These are phyloP conservation scores for Coremacera marginata DNA, from an alignment of 2,888 invertebrate genomes.

Conservation along the genomic window DNA sequence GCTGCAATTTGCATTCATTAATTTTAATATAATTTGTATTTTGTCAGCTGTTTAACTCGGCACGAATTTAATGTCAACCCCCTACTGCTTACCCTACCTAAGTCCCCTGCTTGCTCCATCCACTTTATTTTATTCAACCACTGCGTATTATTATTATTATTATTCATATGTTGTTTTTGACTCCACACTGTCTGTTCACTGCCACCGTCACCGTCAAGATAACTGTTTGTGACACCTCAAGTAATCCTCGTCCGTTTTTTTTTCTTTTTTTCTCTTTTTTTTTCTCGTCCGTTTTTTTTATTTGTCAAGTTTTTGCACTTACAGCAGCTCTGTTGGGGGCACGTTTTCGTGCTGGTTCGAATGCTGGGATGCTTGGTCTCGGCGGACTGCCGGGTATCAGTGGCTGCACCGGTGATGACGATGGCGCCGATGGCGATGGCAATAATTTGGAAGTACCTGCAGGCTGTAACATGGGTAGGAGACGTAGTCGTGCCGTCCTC, in stretches of 20 bases:
- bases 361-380: slow-evolving; percentile 79
- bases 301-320: slow-evolving; percentile 68
- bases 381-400: slow-evolving; percentile 60
- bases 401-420: slow-evolving; percentile 50
- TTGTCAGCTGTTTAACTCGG: too few relatives aligned
- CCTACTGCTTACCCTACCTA: background rate
- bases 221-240: slow-evolving; percentile 28
- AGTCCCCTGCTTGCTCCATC: background rate
- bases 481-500: slow-evolving; percentile 93
- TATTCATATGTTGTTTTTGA: slow-evolving; percentile 47
- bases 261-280: slow-evolving; percentile 11
- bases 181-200: slow-evolving; percentile 55
- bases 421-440: slow-evolving; percentile 81
- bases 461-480: slow-evolving; percentile 89
- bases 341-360: slow-evolving; percentile 81
- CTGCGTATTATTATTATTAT: background rate
- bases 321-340: slow-evolving; percentile 85
- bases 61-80: too few relatives aligned
- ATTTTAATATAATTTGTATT: too few relatives aligned
- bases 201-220: slow-evolving; percentile 42
- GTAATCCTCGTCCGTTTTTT: slow-evolving; percentile 41
- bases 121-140: background rate
- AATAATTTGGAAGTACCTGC: slow-evolving; percentile 83
- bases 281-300: slow-evolving; percentile 34
- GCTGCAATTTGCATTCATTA: too few relatives aligned